Conservation (phyloP, 2,797 vertebrate genomes). For the Megalops cyprinoides region DNA sequence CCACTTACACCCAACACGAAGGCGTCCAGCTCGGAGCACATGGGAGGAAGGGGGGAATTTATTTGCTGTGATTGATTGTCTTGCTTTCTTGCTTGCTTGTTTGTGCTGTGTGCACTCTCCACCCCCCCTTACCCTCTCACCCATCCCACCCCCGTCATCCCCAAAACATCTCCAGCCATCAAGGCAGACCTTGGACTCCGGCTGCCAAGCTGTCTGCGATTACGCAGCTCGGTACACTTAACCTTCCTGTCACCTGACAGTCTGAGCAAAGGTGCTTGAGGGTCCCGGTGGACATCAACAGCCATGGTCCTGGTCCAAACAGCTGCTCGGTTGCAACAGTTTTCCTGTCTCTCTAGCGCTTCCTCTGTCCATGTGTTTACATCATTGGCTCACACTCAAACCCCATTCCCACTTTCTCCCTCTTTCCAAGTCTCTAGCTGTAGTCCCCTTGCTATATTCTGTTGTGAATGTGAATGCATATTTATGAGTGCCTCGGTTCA, state of each 20-base stretch:
- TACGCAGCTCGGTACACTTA: neutral
- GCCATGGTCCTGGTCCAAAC: neutral
- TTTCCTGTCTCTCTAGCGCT: neutral
- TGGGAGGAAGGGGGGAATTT: too few species aligned
- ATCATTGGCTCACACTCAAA: neutral
- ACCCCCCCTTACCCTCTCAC: too few species aligned
- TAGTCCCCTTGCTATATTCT: neutral
- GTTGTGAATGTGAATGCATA: neutral
- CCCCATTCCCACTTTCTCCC: neutral
- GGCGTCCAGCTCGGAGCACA: too few species aligned
- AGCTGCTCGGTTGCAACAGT: neutral
- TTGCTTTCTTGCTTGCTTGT: too few species aligned
- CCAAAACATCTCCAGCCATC: neutral
- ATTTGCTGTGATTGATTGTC: too few species aligned
- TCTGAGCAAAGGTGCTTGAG: neutral
- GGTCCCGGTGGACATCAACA: neutral
- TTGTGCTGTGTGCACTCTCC: too few species aligned
- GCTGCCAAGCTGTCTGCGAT: neutral
- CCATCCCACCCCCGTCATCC: too few species aligned
- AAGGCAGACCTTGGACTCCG: neutral
- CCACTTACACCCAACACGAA: too few species aligned
- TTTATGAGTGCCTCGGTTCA: neutral
- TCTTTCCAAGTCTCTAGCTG: conserved; percentile 11
- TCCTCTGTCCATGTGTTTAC: neutral
- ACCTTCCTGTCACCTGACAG: neutral